Conservation (phyloP, 1,140 invertebrate genomes). For the Trichomalopsis sarcophagae region DNA sequence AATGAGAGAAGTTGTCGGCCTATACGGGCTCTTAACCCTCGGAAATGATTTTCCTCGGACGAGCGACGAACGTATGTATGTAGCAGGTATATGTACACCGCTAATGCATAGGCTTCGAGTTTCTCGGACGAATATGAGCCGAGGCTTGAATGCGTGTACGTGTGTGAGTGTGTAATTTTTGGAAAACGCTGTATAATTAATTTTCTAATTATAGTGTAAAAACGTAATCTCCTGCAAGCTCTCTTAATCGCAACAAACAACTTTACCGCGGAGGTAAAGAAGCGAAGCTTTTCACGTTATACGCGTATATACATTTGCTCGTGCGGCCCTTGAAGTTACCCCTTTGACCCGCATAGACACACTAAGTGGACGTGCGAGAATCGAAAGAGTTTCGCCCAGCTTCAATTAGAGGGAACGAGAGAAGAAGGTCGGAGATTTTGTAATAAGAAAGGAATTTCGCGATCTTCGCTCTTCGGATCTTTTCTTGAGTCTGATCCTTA, state of each 20-base stretch:
- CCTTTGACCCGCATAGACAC: background rate
- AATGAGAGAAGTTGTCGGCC: constrained; percentile 16
- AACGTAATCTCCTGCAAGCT: no score
- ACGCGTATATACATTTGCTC: no score
- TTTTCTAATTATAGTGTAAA: no score
- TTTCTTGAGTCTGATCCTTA: background rate
- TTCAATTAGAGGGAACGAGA: constrained; percentile 13
- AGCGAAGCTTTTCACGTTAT: no score
- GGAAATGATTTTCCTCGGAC: background rate
- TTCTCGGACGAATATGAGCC: no score
- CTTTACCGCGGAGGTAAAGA: no score
- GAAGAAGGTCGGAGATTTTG: background rate
- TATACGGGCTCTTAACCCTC: background rate
- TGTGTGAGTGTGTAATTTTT: no score
- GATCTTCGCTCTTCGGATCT: background rate
- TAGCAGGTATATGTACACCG: no score
- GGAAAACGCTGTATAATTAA: no score
- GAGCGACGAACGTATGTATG: background rate
- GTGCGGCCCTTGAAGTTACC: background rate
- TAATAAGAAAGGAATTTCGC: background rate
- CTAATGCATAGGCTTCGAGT: no score
- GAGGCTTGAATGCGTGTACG: no score
- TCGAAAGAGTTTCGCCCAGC: background rate
- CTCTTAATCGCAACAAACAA: no score
- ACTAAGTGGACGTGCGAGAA: constrained; percentile 3